Conservation (phyloP, 2,113 vertebrate species). For the Silurus asotus region DNA sequence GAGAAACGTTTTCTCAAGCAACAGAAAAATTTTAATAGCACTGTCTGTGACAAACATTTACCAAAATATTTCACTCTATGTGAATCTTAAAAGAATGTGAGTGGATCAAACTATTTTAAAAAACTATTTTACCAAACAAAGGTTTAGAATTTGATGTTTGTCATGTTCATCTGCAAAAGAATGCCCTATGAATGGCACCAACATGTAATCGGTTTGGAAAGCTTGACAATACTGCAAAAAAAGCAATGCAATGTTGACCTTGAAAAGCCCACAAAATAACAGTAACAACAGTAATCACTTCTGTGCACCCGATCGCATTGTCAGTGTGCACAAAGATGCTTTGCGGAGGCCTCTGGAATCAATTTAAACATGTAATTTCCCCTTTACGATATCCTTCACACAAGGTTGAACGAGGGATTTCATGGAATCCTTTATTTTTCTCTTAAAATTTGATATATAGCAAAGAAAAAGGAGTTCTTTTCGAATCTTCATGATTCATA, state of each 20-base stretch:
- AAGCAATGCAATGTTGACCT: background rate
- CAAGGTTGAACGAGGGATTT: conserved; percentile 22
- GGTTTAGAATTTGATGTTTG: too few species aligned
- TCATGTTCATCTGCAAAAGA: background rate
- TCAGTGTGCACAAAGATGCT: conserved; percentile 35
- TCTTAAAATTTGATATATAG: background rate
- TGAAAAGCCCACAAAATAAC: background rate
- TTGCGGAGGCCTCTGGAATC: conserved; percentile 19
- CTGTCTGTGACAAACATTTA: background rate
- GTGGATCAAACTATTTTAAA: background rate
- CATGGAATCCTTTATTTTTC: background rate
- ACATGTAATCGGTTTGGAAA: background rate
- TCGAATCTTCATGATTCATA: conserved; percentile 2
- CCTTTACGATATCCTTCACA: conserved; percentile 11
- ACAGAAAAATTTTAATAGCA: background rate
- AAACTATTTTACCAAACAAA: background rate
- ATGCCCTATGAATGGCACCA: background rate
- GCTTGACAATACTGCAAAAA: background rate
- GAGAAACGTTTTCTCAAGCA: too few species aligned
- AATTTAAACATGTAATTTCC: conserved; percentile 51
- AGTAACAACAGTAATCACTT: background rate
- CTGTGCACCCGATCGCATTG: background rate
- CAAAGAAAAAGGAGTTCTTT: conserved; percentile 40
- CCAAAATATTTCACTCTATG: background rate
- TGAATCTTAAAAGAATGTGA: background rate